Base-by-base conservation (phyloP, 2,888 invertebrate genomes). In the Watsonalla binaria region DNA sequence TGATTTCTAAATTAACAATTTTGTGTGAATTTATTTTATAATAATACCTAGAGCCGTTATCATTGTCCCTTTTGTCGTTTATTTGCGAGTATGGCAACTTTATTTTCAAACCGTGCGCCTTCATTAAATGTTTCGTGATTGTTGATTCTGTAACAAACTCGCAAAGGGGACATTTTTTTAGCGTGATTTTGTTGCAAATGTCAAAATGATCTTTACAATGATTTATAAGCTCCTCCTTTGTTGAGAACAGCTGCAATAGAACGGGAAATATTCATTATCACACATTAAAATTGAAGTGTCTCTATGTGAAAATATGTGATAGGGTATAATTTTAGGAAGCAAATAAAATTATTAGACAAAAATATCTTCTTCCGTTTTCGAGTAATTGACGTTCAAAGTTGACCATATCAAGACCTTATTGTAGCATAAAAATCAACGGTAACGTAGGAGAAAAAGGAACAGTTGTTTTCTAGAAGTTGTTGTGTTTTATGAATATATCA, bases 91-190 rank as follows among this genome's bases (percentile, higher is more conserved):
- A 76, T 0, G 72, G 69, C 5, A 78, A 60, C 11, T 70, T 74
- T 0, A 84, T 37, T 0, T 65, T 68, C 2, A 76, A n/a, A 0
- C 70, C 64, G 54, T 89, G 88, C 0, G 61, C 64, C 0, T 59
- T 2, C 5, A 58, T 61, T 0, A 88, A 60, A 37, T 89, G 88
- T 2, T 58, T 56, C 0, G 59, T 60, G 0, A 88, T 68, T 4
- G 70, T 62, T 0, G 54, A 8, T 0, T 68, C 60, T 0, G 82
- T 80, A 0, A 83, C 83, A 34, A 72, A 78, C 0, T 74, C 69
- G 42, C 89, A 89, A 0, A 84, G 63, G 0, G 89, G 89, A 46
- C 89, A 89, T 59, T 85, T 89, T 15, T 81, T 81, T 0, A 87
- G 52, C 39, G 76, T 78, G 0, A 65, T 73, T 0, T 72, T 65